Conservation (phyloP, 2,797 vertebrate genomes). For the Enteromius radiatus region DNA sequence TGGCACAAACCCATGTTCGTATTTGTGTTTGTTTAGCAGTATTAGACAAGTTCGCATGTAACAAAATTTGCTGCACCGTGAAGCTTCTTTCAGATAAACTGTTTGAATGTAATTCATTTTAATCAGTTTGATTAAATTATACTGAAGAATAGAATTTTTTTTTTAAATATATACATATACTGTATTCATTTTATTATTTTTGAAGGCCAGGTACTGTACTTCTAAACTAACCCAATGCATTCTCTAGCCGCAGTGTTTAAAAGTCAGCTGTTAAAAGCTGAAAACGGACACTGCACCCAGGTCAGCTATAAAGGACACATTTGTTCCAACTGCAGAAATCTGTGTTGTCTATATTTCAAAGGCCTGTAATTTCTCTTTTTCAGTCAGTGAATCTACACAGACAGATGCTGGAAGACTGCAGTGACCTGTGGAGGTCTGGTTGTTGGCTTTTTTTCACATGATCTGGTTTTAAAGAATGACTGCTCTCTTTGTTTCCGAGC, state of each 20-base stretch:
- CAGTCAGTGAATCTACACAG: constrained; percentile 29
- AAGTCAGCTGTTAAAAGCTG: constrained; percentile 12
- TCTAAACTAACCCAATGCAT: neutral
- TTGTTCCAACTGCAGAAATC: constrained; percentile 14
- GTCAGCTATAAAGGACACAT: constrained; percentile 13
- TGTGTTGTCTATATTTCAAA: constrained; percentile 32
- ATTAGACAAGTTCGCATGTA: neutral
- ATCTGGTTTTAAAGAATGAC: constrained; percentile 50
- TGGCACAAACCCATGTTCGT: neutral
- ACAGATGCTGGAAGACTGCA: constrained; percentile 36
- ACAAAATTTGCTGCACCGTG: neutral
- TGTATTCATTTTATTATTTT: neutral
- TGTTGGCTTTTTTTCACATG: constrained; percentile 32
- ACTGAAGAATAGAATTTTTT: neutral
- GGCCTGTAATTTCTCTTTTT: constrained; percentile 39
- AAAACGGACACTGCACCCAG: neutral
- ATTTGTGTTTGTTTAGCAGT: neutral
- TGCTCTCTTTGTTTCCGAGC: constrained; percentile 52
- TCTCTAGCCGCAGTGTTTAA: neutral
- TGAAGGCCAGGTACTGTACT: neutral
- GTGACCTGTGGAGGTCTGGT: constrained; percentile 39
- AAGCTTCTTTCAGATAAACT: neutral
- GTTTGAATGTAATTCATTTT: neutral
- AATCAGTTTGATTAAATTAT: neutral
- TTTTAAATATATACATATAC: neutral